Evolutionary conservation across 1,140 invertebrate genomes (phyloP).

Genomic region (Leptestheria dahalacensis): DNA sequence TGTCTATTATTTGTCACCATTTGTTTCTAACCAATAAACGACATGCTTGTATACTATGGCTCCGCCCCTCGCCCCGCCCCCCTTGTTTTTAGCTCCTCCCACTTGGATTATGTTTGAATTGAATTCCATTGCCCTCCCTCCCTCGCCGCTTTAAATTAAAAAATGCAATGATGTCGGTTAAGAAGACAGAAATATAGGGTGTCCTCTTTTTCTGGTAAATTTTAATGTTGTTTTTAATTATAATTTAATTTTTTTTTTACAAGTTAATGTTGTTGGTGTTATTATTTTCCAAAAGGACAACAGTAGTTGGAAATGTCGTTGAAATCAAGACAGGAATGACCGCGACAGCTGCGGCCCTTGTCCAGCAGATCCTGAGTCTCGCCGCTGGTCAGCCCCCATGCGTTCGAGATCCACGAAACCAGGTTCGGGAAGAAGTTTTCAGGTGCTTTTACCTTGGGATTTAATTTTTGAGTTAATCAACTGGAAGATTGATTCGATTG

Average conservation of each 20-base stretch:
- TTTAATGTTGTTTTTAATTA: background rate
- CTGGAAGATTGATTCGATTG: too few relatives aligned
- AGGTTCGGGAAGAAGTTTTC: background rate
- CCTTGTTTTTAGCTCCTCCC: too few relatives aligned
- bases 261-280: too few relatives aligned
- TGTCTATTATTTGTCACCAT: background rate
- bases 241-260: too few relatives aligned
- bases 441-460: too few relatives aligned
- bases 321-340: background rate
- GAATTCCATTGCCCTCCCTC: background rate
- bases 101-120: too few relatives aligned
- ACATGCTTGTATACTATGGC: too few relatives aligned
- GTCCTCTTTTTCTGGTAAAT: background rate
- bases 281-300: constrained; percentile 6
- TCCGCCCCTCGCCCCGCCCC: too few relatives aligned
- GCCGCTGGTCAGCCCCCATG: background rate
- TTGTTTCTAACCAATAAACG: too few relatives aligned
- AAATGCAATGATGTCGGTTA: background rate
- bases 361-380: background rate
- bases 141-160: background rate
- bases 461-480: too few relatives aligned
- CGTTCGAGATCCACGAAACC: background rate
- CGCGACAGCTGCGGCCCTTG: background rate
- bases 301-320: background rate
- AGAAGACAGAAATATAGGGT: background rate